Evolutionary conservation across 92 coral and sea anemone genomes (phyloP).

Genomic region (Heteractis magnifica): DNA sequence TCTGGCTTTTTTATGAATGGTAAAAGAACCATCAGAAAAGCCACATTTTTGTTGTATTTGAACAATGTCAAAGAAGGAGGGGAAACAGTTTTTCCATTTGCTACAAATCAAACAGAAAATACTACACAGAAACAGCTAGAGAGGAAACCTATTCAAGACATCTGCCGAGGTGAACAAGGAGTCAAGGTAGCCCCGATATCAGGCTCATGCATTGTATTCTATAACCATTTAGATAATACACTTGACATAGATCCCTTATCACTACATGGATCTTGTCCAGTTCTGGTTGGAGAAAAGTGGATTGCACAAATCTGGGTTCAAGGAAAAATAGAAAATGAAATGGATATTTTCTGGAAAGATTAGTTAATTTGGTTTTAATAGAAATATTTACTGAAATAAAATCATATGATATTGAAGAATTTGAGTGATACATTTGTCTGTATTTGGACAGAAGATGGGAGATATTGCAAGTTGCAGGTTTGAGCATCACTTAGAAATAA

Average conservation of each 20-base stretch:
- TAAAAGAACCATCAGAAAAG: constrained; percentile 51
- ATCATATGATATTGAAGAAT: neutral
- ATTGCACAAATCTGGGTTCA: constrained; percentile 78
- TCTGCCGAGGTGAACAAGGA: constrained; percentile 32
- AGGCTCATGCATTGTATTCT: constrained; percentile 54
- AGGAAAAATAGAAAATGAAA: constrained; percentile 1
- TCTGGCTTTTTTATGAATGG: constrained; percentile 63
- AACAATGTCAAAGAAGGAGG: constrained; percentile 65
- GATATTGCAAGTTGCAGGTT: too few species aligned
- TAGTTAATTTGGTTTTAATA: neutral
- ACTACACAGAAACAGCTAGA: neutral
- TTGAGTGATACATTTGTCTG: too few species aligned
- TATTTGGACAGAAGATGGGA: too few species aligned
- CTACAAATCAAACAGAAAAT: constrained; percentile 39
- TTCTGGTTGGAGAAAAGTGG: constrained; percentile 59
- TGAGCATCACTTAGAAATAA: too few species aligned
- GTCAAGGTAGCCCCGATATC: constrained; percentile 53
- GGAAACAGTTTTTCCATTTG: constrained; percentile 70
- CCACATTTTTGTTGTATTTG: constrained; percentile 64
- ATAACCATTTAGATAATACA: constrained; percentile 41
- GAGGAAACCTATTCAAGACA: constrained; percentile 51
- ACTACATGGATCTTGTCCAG: constrained; percentile 74
- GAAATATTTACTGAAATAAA: neutral
- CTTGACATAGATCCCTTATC: constrained; percentile 54
- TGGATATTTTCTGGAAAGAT: neutral